Conservation (phyloP, 2,797 vertebrate species). For the Champsocephalus esox region DNA sequence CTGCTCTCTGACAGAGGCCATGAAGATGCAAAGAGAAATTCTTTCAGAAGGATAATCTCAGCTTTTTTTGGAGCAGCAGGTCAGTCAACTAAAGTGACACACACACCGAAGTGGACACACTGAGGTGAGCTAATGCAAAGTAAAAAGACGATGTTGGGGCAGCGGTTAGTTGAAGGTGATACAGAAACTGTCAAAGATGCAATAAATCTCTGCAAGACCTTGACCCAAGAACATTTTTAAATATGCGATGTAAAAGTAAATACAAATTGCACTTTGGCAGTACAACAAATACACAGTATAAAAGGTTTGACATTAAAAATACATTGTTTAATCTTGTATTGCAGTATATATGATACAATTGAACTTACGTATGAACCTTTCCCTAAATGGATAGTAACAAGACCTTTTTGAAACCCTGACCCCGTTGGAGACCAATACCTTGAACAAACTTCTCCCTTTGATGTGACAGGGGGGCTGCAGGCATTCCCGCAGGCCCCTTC, state of each 20-base stretch:
- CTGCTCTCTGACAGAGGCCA: neutral
- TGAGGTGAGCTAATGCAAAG: neutral
- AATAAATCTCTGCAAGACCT: neutral
- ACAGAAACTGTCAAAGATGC: neutral
- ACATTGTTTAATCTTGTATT: no score
- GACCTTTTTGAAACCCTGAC: neutral
- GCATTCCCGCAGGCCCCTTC: slow-evolving; percentile 38
- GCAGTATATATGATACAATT: no score
- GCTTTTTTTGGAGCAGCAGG: slow-evolving; percentile 19
- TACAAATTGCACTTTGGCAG: no score
- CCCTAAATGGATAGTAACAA: no score
- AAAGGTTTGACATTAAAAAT: no score
- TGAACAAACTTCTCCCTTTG: slow-evolving; percentile 53
- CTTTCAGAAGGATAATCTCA: slow-evolving; percentile 16
- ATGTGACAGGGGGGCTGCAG: slow-evolving; percentile 56
- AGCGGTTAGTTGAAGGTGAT: neutral
- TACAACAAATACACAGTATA: no score
- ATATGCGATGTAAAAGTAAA: no score
- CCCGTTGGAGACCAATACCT: slow-evolving; percentile 33
- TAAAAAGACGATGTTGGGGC: neutral
- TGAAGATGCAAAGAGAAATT: no score
- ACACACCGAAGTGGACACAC: slow-evolving; percentile 30
- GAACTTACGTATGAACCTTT: no score
- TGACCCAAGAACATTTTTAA: neutral
- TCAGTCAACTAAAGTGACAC: neutral